Evolutionary conservation across 1,140 invertebrate species (phyloP).

Genomic region (Dendroctonus valens): DNA sequence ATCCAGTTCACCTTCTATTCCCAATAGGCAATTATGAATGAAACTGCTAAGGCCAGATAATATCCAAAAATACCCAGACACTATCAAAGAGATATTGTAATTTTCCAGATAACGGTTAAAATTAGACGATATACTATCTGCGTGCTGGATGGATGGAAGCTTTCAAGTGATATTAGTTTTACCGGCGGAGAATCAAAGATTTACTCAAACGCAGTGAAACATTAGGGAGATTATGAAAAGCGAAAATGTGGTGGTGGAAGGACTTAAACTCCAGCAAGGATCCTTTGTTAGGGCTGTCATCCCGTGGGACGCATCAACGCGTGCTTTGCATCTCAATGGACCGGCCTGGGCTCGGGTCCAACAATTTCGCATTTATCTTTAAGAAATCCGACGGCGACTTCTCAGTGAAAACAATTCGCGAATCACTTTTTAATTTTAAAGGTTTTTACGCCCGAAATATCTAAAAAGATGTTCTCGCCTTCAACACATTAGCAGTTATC

Average conservation of each 20-base stretch:
- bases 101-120: background rate
- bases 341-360: background rate
- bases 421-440: too few species aligned
- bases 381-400: background rate
- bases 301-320: background rate
- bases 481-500: too few species aligned
- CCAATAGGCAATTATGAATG: background rate
- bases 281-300: slow-evolving; percentile 2
- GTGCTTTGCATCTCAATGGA: slow-evolving; percentile 10
- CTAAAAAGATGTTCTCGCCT: too few species aligned
- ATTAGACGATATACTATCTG: background rate
- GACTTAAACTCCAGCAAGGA: slow-evolving; percentile 2
- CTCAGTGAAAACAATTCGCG: background rate
- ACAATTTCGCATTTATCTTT: slow-evolving; percentile 3
- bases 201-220: too few species aligned
- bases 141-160: background rate
- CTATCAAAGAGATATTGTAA: background rate
- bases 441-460: too few species aligned
- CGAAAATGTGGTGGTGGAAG: background rate
- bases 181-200: too few species aligned
- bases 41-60: background rate
- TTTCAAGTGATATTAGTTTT: too few species aligned
- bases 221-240: slow-evolving; percentile 5
- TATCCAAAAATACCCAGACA: background rate
- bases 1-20: too few species aligned